Conservation (phyloP, 2,888 invertebrate species). For the Sepioteuthis lessoniana region DNA sequence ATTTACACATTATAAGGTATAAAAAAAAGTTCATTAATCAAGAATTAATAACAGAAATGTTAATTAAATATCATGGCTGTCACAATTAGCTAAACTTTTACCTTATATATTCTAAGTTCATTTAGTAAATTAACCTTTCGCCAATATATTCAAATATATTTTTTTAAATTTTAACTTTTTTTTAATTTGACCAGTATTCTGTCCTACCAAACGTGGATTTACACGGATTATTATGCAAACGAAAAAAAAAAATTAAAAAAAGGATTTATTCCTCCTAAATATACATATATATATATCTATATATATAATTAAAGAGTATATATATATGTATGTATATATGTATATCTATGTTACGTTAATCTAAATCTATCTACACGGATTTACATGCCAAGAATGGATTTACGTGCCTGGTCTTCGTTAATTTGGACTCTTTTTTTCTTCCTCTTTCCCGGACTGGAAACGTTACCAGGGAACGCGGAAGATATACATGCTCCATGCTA, state of each 20-base stretch:
- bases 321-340: neutral
- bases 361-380: constrained; percentile 13
- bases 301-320: neutral
- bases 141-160: neutral
- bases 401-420: constrained; percentile 42
- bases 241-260: neutral
- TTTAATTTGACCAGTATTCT: neutral
- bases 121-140: neutral
- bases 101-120: neutral
- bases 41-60: neutral
- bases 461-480: neutral
- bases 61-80: neutral
- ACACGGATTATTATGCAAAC: neutral
- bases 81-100: neutral
- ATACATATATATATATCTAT: neutral
- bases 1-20: neutral
- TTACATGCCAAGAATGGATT: constrained; percentile 35
- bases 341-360: constrained; percentile 1
- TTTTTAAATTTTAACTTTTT: neutral
- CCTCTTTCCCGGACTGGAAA: constrained; percentile 1
- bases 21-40: neutral
- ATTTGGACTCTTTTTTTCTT: neutral
- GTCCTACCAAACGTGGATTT: neutral
- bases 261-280: neutral
- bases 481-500: constrained; percentile 46